Evolutionary conservation across 2,113 vertebrate species (phyloP), one percentile per base, ranked within the genome.

Genomic region (Probosciger aterrimus): DNA sequence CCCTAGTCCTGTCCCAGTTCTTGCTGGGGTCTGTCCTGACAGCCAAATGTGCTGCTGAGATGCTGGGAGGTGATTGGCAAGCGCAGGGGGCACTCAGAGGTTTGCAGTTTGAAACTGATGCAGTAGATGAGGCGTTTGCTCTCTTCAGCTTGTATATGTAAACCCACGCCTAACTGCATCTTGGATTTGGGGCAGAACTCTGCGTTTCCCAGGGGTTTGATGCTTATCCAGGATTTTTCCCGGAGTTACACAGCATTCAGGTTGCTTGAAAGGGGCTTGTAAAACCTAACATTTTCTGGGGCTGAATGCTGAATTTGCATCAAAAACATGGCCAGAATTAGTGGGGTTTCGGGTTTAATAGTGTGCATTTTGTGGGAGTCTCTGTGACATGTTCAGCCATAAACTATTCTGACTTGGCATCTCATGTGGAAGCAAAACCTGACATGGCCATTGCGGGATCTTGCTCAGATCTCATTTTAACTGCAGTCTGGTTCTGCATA

Each of bases 231-330:
- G 88, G 46, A 31, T 55, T 88, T 80, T 78, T 39, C 44, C 53
- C 1, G 0, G 68, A 57, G 57, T 50, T 80, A 50, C 53, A 23
- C 27, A 25, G 87, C 33, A 8, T 89, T 91, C 0, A 5, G 16
- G 64, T 92, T 93, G 67, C 92, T 93, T 86, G 76, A 81, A 90
- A 89, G 60, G 57, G 74, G 8, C 81, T 84, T 82, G 75, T 89
- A 95, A 96, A 96, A 65, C n/a, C 18, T 24, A 69, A 77, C 46
- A 30, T 12, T 92, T 88, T 90, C 88, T 88, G 77, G 60, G 81
- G 44, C 84, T 86, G 82, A 74, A 65, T 76, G 67, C 70, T 94
- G 85, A 80, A 89, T 87, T 88, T 74, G 75, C 94, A 93, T 25
- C 87, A 74, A 59, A 90, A 90, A 30, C 75, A 67, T 4, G 17